Conservation (phyloP, 2,888 invertebrate genomes). For the Unio delphinus region DNA sequence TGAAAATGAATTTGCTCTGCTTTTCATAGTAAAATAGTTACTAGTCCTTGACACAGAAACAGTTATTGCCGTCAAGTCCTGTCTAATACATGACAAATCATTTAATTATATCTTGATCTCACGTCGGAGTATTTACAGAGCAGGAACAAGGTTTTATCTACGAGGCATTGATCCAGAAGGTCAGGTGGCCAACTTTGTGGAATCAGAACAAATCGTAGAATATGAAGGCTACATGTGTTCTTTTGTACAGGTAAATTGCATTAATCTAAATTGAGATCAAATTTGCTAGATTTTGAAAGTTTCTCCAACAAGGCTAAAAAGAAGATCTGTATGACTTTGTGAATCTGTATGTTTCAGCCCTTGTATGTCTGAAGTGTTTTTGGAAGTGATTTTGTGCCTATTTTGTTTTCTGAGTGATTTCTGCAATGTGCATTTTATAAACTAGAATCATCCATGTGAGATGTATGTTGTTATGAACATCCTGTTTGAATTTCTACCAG, state of each 20-base stretch:
- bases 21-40: not conserved
- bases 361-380: no score
- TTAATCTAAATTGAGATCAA: not conserved
- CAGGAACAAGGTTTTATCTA: constrained; percentile 89
- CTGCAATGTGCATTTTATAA: no score
- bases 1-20: not conserved
- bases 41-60: constrained; percentile 12
- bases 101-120: constrained; percentile 92
- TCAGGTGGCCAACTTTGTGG: constrained; percentile 96
- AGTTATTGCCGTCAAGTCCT: constrained; percentile 84
- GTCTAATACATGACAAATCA: constrained; percentile 84
- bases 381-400: no score
- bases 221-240: constrained; percentile 82
- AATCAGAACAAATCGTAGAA: constrained; percentile 86
- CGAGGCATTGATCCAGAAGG: constrained; percentile 91
- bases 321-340: no score
- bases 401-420: no score
- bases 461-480: no score
- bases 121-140: constrained; percentile 86
- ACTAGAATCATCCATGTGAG: no score
- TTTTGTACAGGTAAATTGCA: constrained; percentile 83
- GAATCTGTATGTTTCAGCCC: no score
- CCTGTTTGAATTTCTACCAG: no score
- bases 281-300: no score
- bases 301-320: no score